Evolutionary conservation across 1,140 invertebrate species (phyloP).

Genomic region (Hydropsyche tenuis): DNA sequence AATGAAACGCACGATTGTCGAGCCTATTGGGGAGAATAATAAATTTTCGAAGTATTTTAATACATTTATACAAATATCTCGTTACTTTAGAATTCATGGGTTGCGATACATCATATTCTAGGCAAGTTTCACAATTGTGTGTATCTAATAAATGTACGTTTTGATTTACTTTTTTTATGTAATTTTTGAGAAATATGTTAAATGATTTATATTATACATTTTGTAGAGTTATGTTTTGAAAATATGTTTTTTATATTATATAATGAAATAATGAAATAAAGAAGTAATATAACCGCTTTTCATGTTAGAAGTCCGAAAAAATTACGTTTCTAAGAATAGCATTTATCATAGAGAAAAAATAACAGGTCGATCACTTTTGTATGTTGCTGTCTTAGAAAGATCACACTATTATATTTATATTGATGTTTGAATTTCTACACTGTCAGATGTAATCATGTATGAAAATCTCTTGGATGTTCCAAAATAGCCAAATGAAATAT

Average conservation of each 20-base stretch:
- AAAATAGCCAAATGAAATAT: constrained; percentile 47
- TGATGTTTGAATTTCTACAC: constrained; percentile 10
- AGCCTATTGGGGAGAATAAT: neutral
- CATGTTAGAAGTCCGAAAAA: constrained; percentile 26
- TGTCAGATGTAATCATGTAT: constrained; percentile 21
- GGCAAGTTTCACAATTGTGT: neutral
- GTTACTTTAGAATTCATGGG: no score
- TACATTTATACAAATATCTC: neutral
- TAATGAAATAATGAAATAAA: no score
- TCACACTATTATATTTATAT: constrained; percentile 6
- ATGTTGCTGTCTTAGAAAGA: neutral
- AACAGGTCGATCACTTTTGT: constrained; percentile 8
- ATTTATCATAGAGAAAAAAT: neutral
- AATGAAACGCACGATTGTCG: neutral
- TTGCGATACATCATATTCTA: neutral
- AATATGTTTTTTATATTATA: constrained; percentile 5
- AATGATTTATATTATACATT: no score
- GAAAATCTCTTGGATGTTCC: constrained; percentile 45
- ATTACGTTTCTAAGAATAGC: constrained; percentile 9
- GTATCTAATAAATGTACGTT: neutral
- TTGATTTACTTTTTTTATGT: neutral
- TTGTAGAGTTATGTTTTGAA: neutral
- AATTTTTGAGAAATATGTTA: neutral
- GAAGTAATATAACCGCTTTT: constrained; percentile 13
- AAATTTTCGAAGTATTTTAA: constrained; percentile 1